Evolutionary conservation across 2,888 invertebrate species (phyloP).

Genomic region (Linyphia triangularis): DNA sequence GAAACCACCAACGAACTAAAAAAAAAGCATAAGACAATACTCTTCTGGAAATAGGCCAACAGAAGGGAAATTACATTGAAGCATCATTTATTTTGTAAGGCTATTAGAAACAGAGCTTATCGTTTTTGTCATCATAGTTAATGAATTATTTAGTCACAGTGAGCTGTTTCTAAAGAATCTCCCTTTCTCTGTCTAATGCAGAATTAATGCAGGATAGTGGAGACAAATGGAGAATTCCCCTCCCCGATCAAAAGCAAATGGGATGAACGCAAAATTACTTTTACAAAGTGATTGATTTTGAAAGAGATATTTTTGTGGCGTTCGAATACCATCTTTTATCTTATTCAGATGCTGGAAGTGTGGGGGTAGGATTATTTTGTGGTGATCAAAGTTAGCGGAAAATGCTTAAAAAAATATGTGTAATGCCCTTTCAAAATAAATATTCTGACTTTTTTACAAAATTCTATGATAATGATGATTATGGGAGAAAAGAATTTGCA

Average conservation of each 20-base stretch:
- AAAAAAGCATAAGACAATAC: constrained; percentile 5
- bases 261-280: background rate
- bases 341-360: no score
- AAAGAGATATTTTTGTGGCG: background rate
- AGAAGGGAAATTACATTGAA: constrained; percentile 3
- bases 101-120: constrained; percentile 53
- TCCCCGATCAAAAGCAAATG: constrained; percentile 11
- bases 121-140: constrained; percentile 67
- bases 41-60: constrained; percentile 53
- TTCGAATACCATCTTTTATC: background rate
- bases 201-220: constrained; percentile 45
- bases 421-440: no score
- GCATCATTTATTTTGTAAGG: constrained; percentile 58
- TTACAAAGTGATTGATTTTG: background rate
- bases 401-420: no score
- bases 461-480: no score
- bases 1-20: constrained; percentile 22
- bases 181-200: constrained; percentile 25
- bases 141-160: constrained; percentile 51
- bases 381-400: no score
- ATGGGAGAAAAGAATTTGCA: no score
- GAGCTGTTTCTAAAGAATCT: background rate
- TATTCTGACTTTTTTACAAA: no score
- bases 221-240: constrained; percentile 18
- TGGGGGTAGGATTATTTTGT: no score